phyloP scores from a whole-genome alignment of 64 coral and sea anemone species.

The Porites australiensis region DNA sequence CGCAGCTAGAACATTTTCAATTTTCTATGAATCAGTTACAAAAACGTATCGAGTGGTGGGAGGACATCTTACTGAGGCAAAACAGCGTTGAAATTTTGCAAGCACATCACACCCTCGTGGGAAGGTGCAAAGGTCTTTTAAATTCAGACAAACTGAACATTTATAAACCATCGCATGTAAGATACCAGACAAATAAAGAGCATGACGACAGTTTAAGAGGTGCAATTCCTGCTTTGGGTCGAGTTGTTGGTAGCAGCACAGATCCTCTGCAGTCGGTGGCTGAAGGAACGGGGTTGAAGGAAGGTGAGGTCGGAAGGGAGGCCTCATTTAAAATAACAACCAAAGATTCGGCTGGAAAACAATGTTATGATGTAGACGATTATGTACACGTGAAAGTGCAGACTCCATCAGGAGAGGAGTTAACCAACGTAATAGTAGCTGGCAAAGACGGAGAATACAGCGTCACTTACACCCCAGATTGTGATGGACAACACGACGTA shows the following conservation, averaged over 20 bases:
- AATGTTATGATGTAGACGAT: constrained; percentile 1
- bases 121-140: not conserved
- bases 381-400: not conserved
- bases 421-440: too few species aligned
- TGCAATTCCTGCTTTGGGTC: not conserved
- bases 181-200: not conserved
- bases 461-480: not conserved
- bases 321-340: not conserved
- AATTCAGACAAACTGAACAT: constrained; percentile 22
- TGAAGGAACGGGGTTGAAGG: too few species aligned
- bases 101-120: not conserved
- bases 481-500: not conserved
- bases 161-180: not conserved
- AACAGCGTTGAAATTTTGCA: constrained; percentile 38
- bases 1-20: constrained; percentile 32
- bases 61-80: constrained; percentile 35
- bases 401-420: not conserved
- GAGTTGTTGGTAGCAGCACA: constrained; percentile 9
- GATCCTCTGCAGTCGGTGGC: not conserved
- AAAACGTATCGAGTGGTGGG: constrained; percentile 2
- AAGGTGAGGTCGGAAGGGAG: not conserved
- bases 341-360: not conserved
- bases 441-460: not conserved
- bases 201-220: not conserved
- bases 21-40: constrained; percentile 2